Evolutionary conservation across 2,113 vertebrate genomes (phyloP), one percentile per base, ranked within the genome.

Genomic region (Catharus minimus): DNA sequence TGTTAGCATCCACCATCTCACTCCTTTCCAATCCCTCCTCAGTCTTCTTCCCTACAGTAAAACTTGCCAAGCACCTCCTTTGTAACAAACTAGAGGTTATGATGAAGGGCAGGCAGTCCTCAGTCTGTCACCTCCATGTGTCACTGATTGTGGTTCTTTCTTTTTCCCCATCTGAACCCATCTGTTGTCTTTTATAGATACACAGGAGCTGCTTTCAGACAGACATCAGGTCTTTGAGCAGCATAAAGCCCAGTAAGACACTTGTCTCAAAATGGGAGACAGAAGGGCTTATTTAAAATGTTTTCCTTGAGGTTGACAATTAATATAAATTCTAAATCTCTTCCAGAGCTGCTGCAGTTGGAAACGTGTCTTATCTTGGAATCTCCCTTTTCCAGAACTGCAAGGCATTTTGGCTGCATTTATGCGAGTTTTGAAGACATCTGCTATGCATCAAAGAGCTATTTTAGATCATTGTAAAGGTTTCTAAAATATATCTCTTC

Each of bases 371-470:
- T 95, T 91, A 65, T 88, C 88, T 93, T 88, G 92, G 86, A 93
- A 86, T 92, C 39, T 78, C 62, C 80, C 30, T 83, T 93, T 84
- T 86, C 74, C 80, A 87, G 74, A 88, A 90, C 55, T 66, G 47
- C 55, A 55, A 89, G 24, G 74, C 71, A 79, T 90, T 81, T 94
- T 92, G 81, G 77, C 89, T 92, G 27, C n/a, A 38, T 82, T 92
- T 86, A 43, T 65, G 67, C 20, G 26, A 68, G 81, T 92, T 90
- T 87, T 84, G 71, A 90, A 81, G 92, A 89, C 90, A 93, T 92
- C 78, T 94, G 83, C 86, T 94, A 44, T 90, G 78, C 74, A 90
- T 93, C 80, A 68, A 90, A 84, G 21, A 85, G 71, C 66, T 95
- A 90, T 84, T 94, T 92, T 93, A 82, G 69, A 72, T 92, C 55